Evolutionary conservation across 2,888 invertebrate genomes (phyloP).

Genomic region (Thalpophila matura): DNA sequence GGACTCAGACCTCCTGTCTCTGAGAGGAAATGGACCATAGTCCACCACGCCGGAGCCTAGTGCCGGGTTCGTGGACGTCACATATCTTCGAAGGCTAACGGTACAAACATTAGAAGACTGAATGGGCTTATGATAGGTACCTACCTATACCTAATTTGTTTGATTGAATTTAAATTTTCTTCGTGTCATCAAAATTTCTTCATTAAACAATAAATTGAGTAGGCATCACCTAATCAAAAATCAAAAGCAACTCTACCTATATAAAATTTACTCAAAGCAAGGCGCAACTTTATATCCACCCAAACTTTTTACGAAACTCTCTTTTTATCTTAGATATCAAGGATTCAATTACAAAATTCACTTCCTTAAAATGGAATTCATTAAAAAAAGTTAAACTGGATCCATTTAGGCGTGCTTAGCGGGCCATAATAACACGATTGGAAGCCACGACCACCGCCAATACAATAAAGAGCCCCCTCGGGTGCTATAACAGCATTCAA

Average conservation of each 20-base stretch:
- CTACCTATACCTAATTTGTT: no score
- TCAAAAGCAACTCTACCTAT: neutral
- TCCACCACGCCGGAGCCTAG: no score
- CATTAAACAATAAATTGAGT: no score
- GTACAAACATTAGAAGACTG: no score
- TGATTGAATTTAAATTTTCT: no score
- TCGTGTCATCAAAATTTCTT: no score
- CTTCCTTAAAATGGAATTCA: conserved; percentile 17
- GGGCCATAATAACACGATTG: conserved; percentile 53
- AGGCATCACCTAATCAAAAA: no score
- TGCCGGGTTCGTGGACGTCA: no score
- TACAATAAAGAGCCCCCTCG: conserved; percentile 64
- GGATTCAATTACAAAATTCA: conserved; percentile 35
- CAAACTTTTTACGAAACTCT: neutral
- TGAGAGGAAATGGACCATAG: no score
- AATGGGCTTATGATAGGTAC: no score
- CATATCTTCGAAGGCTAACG: no score
- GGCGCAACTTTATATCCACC: neutral
- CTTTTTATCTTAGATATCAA: conserved; percentile 12
- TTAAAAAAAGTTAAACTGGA: conserved; percentile 34
- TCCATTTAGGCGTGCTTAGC: conserved; percentile 23
- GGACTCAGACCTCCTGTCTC: no score
- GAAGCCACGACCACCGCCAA: conserved; percentile 25
- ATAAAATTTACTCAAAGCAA: neutral
- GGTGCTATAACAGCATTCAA: conserved; percentile 58